Conservation (phyloP, 2,113 vertebrate genomes). For the Paramisgurnus dabryanus region DNA sequence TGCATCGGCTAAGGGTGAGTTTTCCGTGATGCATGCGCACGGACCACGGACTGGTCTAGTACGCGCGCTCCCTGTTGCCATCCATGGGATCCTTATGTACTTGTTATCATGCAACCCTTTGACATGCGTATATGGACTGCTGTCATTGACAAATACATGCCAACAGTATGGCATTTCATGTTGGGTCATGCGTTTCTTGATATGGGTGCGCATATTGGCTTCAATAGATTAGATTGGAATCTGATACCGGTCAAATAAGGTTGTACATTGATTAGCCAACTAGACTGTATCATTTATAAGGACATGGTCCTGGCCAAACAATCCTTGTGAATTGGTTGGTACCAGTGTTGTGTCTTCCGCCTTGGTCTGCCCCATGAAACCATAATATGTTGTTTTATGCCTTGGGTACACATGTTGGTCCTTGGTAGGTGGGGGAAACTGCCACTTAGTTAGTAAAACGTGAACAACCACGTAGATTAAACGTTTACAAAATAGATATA, state of each 20-base stretch:
- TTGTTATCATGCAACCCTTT: background rate
- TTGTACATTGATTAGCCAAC: background rate
- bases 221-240: background rate
- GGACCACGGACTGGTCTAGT: slow-evolving; percentile 43
- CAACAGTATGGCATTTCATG: background rate
- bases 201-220: background rate
- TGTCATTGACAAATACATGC: background rate
- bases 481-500: slow-evolving; percentile 26
- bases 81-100: slow-evolving; percentile 38
- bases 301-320: background rate
- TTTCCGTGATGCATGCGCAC: slow-evolving; percentile 45
- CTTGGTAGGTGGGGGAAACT: too few species aligned
- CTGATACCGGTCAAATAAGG: slow-evolving; percentile 1
- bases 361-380: background rate
- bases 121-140: slow-evolving; percentile 14
- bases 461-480: slow-evolving; percentile 48
- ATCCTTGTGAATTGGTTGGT: background rate
- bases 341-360: background rate
- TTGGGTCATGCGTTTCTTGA: slow-evolving; percentile 20
- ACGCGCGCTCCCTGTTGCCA: slow-evolving; percentile 54
- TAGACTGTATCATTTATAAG: background rate
- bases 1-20: slow-evolving; percentile 87
- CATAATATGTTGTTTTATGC: slow-evolving; percentile 1
- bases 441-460: background rate
- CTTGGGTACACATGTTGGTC: background rate